Evolutionary conservation across 2,888 invertebrate species (phyloP).

Genomic region (Nomada fucata): DNA sequence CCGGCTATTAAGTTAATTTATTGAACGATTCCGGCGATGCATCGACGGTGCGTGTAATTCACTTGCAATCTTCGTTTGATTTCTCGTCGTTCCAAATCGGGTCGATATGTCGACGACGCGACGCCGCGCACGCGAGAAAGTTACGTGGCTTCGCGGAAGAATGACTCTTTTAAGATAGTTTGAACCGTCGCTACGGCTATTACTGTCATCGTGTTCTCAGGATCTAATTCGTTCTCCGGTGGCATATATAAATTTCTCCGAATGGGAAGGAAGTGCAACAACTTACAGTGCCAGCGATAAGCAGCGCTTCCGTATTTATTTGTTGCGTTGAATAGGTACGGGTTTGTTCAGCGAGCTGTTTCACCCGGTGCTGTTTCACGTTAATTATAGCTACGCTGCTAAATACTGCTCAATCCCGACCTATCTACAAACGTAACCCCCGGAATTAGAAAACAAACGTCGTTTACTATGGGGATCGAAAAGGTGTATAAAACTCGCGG

Average conservation of each 20-base stretch:
- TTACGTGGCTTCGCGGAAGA: conserved; percentile 18
- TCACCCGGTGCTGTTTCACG: too few species aligned
- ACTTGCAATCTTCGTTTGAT: conserved; percentile 52
- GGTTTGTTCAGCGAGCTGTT: too few species aligned
- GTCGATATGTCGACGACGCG: conserved; percentile 13
- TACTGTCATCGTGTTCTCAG: not conserved
- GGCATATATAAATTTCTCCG: not conserved
- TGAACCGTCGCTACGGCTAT: not conserved
- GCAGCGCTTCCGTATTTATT: too few species aligned
- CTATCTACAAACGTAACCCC: too few species aligned
- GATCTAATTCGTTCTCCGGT: not conserved
- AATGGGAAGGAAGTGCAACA: not conserved
- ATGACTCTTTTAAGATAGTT: conserved; percentile 13
- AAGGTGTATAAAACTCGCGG: too few species aligned
- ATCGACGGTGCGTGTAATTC: conserved; percentile 48
- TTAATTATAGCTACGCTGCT: too few species aligned
- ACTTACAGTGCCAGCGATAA: not conserved
- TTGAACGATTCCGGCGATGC: conserved; percentile 43
- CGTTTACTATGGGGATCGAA: too few species aligned
- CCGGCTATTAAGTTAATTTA: conserved; percentile 67
- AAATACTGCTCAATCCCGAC: too few species aligned
- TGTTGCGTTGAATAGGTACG: too few species aligned
- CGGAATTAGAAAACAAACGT: too few species aligned
- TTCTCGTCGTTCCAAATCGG: conserved; percentile 37
- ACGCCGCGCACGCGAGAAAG: conserved; percentile 1